These are phyloP conservation scores for Podarcis lilfordi DNA, from an alignment of 2,797 vertebrate species.

Conservation along the genomic window DNA sequence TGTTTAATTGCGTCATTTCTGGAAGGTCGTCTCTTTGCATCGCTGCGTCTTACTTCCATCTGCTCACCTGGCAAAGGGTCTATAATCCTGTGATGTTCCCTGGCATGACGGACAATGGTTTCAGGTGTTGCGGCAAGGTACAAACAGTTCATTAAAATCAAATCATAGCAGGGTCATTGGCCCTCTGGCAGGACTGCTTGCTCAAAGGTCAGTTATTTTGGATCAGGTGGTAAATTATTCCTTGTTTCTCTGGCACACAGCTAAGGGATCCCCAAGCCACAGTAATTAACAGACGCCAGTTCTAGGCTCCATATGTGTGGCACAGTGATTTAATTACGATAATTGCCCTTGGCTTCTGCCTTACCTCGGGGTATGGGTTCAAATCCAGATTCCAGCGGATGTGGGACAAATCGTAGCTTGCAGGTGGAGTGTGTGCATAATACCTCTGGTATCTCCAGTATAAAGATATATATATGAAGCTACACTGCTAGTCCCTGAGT, in stretches of 20 bases:
- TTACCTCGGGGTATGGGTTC: background rate
- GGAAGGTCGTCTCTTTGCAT: background rate
- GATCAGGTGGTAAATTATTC: background rate
- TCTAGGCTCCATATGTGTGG: background rate
- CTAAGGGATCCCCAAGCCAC: background rate
- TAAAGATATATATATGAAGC: background rate
- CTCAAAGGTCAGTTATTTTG: background rate
- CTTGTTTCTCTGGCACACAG: background rate
- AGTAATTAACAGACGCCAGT: no score
- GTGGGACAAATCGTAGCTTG: no score
- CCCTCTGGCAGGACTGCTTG: background rate
- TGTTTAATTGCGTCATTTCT: background rate
- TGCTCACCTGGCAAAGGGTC: background rate
- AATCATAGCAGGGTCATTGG: background rate
- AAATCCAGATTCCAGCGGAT: no score
- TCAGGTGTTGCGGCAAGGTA: background rate
- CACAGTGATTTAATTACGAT: background rate
- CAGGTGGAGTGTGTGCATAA: no score
- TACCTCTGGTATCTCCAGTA: background rate
- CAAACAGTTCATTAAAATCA: background rate
- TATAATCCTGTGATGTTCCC: background rate
- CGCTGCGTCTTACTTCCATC: background rate
- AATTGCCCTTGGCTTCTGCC: background rate
- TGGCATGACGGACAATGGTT: background rate
- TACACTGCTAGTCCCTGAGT: background rate